Conservation (phyloP, 1,140 invertebrate genomes). For the Drosophila suzukii region DNA sequence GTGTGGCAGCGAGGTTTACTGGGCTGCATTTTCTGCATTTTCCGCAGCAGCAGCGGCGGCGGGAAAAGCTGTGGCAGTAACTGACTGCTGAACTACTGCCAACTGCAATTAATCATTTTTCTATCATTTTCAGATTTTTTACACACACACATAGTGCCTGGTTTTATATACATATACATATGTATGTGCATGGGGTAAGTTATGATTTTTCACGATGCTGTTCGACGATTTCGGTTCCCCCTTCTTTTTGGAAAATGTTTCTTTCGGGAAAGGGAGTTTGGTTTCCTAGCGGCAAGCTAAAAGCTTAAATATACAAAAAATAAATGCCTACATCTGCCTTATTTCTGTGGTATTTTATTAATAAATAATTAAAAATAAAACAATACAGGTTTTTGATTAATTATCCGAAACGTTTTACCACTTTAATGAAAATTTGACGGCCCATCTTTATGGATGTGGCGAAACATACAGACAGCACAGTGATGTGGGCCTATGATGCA, state of each 20-base stretch:
- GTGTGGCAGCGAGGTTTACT: conserved; percentile 45
- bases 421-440: background rate
- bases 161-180: background rate
- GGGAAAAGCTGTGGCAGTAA: conserved; percentile 44
- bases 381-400: too few species aligned
- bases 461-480: background rate
- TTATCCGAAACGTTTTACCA: background rate
- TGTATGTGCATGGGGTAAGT: conserved; percentile 41
- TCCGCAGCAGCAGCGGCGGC: conserved; percentile 29
- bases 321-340: background rate
- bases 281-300: background rate
- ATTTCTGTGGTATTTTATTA: too few species aligned
- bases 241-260: conserved; percentile 23
- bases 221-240: conserved; percentile 24
- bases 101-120: conserved; percentile 84
- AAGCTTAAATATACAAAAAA: background rate
- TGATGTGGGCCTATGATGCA: conserved; percentile 5
- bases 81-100: conserved; percentile 82
- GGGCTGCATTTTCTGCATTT: conserved; percentile 52
- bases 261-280: conserved; percentile 8
- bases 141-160: conserved; percentile 11
- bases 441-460: background rate
- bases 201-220: conserved; percentile 58
- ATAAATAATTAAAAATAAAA: too few species aligned
- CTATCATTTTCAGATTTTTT: conserved; percentile 84